Conservation (phyloP, 2,797 vertebrate genomes). For the Hydrocynus forskahlii region DNA sequence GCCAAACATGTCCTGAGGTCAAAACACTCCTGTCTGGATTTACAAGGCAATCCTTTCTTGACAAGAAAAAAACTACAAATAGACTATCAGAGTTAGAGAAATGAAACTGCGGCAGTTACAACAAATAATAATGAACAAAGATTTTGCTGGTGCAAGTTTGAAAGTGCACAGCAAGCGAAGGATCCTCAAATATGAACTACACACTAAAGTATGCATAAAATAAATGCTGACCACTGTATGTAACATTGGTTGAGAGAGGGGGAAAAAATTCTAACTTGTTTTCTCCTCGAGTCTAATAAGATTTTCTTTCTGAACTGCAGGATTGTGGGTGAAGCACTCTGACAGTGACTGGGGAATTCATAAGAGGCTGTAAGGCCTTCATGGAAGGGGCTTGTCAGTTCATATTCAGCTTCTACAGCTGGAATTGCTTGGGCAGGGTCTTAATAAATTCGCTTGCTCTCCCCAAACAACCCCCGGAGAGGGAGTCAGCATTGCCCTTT, state of each 20-base stretch:
- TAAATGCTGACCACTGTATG: neutral
- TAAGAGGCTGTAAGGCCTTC: conserved; percentile 39
- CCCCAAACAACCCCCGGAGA: conserved; percentile 45
- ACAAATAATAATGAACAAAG: neutral
- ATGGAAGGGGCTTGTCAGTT: conserved; percentile 48
- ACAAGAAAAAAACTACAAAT: neutral
- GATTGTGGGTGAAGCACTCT: conserved; percentile 36
- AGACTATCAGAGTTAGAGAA: neutral
- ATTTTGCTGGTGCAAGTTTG: neutral
- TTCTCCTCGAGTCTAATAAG: conserved; percentile 39
- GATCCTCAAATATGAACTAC: neutral
- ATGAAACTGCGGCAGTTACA: neutral
- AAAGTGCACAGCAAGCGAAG: neutral
- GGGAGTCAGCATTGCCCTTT: conserved; percentile 46
- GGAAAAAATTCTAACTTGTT: conserved; percentile 24
- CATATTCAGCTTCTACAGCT: conserved; percentile 35
- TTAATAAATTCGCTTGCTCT: conserved; percentile 50
- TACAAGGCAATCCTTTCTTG: neutral
- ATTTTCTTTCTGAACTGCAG: conserved; percentile 20
- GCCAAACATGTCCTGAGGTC: neutral
- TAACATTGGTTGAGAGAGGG: neutral
- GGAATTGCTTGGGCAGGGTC: conserved; percentile 40
- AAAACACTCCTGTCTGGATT: neutral
- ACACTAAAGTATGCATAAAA: neutral
- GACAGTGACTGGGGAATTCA: conserved; percentile 52